Conservation (phyloP, 2,888 invertebrate genomes). For the Cataglyphis cursor region DNA sequence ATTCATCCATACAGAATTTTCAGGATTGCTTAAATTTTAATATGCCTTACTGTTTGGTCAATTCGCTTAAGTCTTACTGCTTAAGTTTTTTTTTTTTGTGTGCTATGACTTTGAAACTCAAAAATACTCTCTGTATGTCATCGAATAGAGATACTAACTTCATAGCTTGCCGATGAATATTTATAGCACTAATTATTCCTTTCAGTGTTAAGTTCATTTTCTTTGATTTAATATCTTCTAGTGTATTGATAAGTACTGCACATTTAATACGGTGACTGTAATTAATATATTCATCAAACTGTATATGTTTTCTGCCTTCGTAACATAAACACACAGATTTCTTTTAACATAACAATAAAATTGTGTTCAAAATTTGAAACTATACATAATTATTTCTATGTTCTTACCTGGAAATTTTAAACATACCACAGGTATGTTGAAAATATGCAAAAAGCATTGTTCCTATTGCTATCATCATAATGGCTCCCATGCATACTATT, state of each 20-base stretch:
- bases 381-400: not conserved
- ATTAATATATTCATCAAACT: not conserved
- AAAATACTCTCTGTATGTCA: not conserved
- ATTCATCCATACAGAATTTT: no score
- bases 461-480: not conserved
- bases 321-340: not conserved
- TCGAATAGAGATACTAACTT: not conserved
- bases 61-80: no score
- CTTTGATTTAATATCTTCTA: not conserved
- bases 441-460: not conserved
- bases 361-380: not conserved
- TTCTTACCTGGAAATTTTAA: conserved; percentile 20
- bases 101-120: no score
- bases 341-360: not conserved
- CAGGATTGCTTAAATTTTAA: no score
- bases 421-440: conserved; percentile 12
- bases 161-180: conserved; percentile 32
- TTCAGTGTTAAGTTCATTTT: not conserved
- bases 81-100: no score
- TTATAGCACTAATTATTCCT: not conserved
- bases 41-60: no score
- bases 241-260: not conserved
- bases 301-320: no score
- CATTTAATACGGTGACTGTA: conserved; percentile 20
- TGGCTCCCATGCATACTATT: not conserved